These are phyloP conservation scores for Andricus quercusramuli DNA, from an alignment of 2,888 invertebrate genomes.

Conservation along the genomic window DNA sequence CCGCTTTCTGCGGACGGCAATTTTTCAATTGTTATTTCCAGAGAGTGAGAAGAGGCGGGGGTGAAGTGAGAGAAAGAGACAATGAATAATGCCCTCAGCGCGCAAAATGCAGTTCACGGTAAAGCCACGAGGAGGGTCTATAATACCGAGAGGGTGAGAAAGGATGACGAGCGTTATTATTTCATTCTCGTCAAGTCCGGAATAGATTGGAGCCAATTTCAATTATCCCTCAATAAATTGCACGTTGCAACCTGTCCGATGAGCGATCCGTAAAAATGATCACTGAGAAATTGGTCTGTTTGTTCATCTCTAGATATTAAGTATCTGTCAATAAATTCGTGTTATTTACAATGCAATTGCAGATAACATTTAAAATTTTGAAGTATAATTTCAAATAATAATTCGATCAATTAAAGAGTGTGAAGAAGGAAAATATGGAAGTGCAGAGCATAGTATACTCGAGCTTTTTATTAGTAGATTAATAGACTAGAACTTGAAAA, in stretches of 20 bases:
- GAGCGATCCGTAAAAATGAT: background rate
- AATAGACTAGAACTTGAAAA: background rate
- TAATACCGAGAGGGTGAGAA: slow-evolving; percentile 26
- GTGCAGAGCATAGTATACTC: background rate
- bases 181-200: slow-evolving; percentile 29
- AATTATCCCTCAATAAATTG: slow-evolving; percentile 34
- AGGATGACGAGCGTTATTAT: slow-evolving; percentile 39
- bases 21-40: slow-evolving; percentile 61
- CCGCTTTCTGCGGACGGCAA: slow-evolving; percentile 51
- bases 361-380: background rate
- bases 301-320: background rate
- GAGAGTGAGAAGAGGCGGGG: slow-evolving; percentile 16
- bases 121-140: slow-evolving; percentile 21
- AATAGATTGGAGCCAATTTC: slow-evolving; percentile 23
- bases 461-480: background rate
- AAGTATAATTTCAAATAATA: background rate
- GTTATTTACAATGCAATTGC: background rate
- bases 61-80: slow-evolving; percentile 33
- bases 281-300: slow-evolving; percentile 1
- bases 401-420: background rate
- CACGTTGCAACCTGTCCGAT: slow-evolving; percentile 5
- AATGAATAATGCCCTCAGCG: slow-evolving; percentile 43
- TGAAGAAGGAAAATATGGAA: background rate
- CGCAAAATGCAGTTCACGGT: slow-evolving; percentile 22
- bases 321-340: background rate